phyloP scores from a whole-genome alignment of 1,140 invertebrate genomes.

The Calosoma granatense region DNA sequence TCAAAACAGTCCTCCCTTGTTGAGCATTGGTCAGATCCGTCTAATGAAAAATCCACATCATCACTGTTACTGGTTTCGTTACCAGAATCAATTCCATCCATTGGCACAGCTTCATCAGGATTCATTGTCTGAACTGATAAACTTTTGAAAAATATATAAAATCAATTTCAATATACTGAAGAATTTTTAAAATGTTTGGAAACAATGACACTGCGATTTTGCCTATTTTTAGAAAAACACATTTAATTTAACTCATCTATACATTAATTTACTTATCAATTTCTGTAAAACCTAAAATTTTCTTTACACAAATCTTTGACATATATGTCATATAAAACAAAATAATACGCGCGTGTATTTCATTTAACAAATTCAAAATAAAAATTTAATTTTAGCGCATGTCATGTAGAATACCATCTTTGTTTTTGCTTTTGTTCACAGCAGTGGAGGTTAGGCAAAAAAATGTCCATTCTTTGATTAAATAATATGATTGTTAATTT shows the following conservation, averaged over 20 bases:
- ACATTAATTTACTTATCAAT: neutral
- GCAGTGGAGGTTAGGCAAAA: too few species aligned
- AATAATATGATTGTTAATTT: too few species aligned
- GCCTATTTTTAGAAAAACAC: neutral
- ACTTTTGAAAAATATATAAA: neutral
- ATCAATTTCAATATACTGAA: neutral
- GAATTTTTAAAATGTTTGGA: neutral
- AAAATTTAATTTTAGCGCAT: too few species aligned
- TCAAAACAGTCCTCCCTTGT: conserved; percentile 63
- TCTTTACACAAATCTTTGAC: too few species aligned
- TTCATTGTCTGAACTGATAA: conserved; percentile 36
- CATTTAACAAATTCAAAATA: too few species aligned
- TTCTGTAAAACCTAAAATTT: too few species aligned
- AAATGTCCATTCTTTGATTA: too few species aligned
- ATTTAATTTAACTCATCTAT: neutral
- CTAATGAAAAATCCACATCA: conserved; percentile 86
- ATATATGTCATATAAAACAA: too few species aligned
- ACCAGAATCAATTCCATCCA: conserved; percentile 78
- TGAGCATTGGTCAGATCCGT: conserved; percentile 63
- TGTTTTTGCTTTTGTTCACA: too few species aligned
- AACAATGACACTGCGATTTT: conserved; percentile 3
- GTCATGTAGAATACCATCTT: too few species aligned
- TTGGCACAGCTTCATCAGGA: conserved; percentile 43
- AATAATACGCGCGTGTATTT: too few species aligned
- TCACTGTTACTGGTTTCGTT: conserved; percentile 87